Evolutionary conservation across 2,113 vertebrate genomes (phyloP), one percentile per base, ranked within the genome.

Genomic region (Callaeas wilsoni): DNA sequence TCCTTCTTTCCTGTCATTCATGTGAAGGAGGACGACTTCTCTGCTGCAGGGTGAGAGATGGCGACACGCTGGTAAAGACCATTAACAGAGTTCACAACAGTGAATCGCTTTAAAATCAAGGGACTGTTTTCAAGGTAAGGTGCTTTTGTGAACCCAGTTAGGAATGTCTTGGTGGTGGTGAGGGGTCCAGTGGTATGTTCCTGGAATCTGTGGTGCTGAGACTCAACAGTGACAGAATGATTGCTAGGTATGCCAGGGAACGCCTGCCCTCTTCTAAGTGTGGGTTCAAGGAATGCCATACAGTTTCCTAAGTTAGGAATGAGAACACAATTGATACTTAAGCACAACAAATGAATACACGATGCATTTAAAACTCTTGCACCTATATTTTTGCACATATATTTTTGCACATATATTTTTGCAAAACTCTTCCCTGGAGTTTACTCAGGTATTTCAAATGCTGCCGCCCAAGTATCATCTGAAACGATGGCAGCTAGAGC

Each of bases 171-270:
- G 46, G 41, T 57, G 44, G 39, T 30, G 62, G 9, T 12, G 59
- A 86, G 81, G 32, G 8, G 23, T 33, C 55, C 41, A 25, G 53
- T 6, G 39, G 5, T n/a, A 57, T 29, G 33, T 30, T 84, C 37
- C 47, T 69, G n/a, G 8, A 20, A 6, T 42, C 60, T 60, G 25
- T 19, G 35, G 5, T 26, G 1, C 11, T 46, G 56, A 71, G 16
- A 4, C 13, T 67, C 47, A 63, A 0, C 13, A 23, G 49, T 35
- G 53, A 62, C 69, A 64, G 69, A 70, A 53, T 6, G 37, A 71
- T 41, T 9, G 2, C 1, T 27, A 2, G 35, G 0, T 20, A 0
- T 79, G 29, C 19, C 4, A 16, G 42, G 32, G n/a, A 19, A 41
- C 12, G 16, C 6, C 21, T 65, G 21, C n/a, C 44, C 4, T 5